Evolutionary conservation across 2,888 invertebrate genomes (phyloP).

Genomic region (Anodontia alba): DNA sequence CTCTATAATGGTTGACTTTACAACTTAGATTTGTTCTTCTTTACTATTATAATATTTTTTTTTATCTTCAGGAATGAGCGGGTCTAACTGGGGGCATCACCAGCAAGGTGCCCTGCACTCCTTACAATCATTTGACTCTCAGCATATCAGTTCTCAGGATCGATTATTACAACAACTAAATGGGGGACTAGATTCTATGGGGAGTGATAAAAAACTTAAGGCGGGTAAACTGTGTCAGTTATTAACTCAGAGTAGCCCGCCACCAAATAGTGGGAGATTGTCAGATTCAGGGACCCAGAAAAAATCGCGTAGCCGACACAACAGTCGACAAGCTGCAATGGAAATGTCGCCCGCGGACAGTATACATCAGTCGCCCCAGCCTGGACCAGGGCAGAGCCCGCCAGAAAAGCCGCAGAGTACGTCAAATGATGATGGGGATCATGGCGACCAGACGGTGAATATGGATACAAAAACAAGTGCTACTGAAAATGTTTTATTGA

Average conservation of each 20-base stretch:
- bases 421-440: conserved; percentile 78
- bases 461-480: conserved; percentile 39
- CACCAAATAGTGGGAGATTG: conserved; percentile 32
- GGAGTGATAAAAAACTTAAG: conserved; percentile 43
- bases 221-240: conserved; percentile 76
- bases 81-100: neutral
- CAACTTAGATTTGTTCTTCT: no score
- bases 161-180: conserved; percentile 38
- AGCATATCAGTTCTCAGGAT: conserved; percentile 16
- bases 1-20: no score
- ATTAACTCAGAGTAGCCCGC: conserved; percentile 69
- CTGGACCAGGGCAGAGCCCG: conserved; percentile 78
- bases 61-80: neutral
- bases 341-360: conserved; percentile 75
- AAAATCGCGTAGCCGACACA: conserved; percentile 43
- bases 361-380: conserved; percentile 78
- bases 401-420: conserved; percentile 82
- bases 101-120: neutral
- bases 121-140: conserved; percentile 13
- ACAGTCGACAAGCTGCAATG: conserved; percentile 53
- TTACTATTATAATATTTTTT: no score
- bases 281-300: conserved; percentile 52
- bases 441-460: conserved; percentile 28
- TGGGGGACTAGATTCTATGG: conserved; percentile 20
- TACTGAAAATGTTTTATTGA: conserved; percentile 81